Conservation (phyloP, 2,888 invertebrate species). For the Galeruca laticollis region DNA sequence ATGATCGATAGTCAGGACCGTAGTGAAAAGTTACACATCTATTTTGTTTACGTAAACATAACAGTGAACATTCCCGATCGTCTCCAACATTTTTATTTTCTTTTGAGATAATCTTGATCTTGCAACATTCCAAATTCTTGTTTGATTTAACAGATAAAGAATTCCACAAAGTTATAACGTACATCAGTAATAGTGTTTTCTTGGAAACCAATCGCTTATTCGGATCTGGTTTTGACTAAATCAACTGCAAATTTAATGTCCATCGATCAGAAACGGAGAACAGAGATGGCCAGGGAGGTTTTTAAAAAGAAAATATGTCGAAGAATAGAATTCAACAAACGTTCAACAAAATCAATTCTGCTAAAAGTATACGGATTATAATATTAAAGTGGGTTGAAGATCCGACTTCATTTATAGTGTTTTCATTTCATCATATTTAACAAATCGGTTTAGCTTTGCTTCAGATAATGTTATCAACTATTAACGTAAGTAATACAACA, state of each 20-base stretch:
- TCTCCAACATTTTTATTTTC: neutral
- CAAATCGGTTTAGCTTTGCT: too few species aligned
- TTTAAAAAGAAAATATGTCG: too few species aligned
- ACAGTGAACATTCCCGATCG: too few species aligned
- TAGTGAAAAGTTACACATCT: neutral
- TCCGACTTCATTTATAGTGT: too few species aligned
- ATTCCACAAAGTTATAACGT: constrained; percentile 7
- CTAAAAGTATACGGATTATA: too few species aligned
- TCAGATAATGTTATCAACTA: too few species aligned
- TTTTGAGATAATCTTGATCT: neutral
- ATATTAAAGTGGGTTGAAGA: too few species aligned
- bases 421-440: too few species aligned
- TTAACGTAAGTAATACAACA: too few species aligned
- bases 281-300: neutral
- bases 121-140: constrained; percentile 4
- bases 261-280: neutral
- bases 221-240: constrained; percentile 21
- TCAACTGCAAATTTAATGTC: constrained; percentile 14
- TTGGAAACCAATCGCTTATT: neutral
- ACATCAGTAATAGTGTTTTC: constrained; percentile 7
- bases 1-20: neutral
- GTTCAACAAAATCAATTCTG: too few species aligned
- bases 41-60: too few species aligned
- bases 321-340: too few species aligned
- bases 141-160: constrained; percentile 13